Evolutionary conservation across 2,797 vertebrate genomes (phyloP).

Genomic region (Odontamblyopus lacepedii): DNA sequence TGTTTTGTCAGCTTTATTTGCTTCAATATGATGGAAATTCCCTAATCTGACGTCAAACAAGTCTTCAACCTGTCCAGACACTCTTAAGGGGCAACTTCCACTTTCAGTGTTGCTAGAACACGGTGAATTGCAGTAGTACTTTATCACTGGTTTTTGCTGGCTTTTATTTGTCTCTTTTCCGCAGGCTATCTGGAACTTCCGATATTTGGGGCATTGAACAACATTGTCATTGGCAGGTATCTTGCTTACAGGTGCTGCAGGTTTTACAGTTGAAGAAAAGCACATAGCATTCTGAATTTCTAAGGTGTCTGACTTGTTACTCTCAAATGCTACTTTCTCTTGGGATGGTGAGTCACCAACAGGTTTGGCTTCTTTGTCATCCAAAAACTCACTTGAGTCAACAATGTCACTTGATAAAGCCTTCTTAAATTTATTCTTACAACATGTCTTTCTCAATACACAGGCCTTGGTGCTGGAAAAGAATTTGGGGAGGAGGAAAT

Average conservation of each 20-base stretch:
- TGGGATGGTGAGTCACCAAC: constrained; percentile 63
- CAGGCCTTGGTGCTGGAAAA: constrained; percentile 72
- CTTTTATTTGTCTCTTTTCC: constrained; percentile 66
- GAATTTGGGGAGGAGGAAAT: constrained; percentile 91
- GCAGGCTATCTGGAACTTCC: constrained; percentile 92
- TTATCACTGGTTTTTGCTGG: constrained; percentile 16
- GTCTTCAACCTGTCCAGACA: constrained; percentile 1
- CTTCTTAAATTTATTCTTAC: constrained; percentile 74
- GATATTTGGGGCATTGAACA: constrained; percentile 87
- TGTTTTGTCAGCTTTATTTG: constrained; percentile 7
- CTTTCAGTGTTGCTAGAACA: constrained; percentile 34
- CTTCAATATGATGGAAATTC: constrained; percentile 2
- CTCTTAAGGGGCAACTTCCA: constrained; percentile 13
- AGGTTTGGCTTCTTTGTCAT: constrained; percentile 73
- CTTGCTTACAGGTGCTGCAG: constrained; percentile 39
- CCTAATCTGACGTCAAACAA: neutral
- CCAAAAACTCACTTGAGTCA: constrained; percentile 25
- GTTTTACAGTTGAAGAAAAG: constrained; percentile 37
- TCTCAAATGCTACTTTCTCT: constrained; percentile 64
- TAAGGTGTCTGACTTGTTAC: constrained; percentile 44
- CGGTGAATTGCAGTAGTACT: constrained; percentile 23
- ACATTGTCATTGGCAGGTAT: constrained; percentile 54
- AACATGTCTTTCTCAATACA: constrained; percentile 78
- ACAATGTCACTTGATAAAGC: constrained; percentile 12
- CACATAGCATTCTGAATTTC: constrained; percentile 25